These are phyloP conservation scores for Bhutanitis thaidina DNA, from an alignment of 2,888 invertebrate genomes.

Conservation along the genomic window DNA sequence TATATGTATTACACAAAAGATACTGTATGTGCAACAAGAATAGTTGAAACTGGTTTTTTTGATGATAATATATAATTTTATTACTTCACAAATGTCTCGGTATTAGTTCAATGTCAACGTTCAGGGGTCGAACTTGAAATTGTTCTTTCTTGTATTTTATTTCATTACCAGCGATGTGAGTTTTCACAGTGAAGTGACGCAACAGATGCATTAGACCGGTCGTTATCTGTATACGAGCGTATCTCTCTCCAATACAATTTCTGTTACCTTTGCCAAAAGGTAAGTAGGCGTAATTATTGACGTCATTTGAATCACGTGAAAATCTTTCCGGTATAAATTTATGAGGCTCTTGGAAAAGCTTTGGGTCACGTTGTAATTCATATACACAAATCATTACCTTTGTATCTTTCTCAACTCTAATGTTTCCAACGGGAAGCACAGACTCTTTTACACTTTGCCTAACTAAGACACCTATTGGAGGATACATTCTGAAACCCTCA, in stretches of 20 bases:
- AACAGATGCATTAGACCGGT: background rate
- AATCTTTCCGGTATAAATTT: conserved; percentile 1
- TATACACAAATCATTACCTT: background rate
- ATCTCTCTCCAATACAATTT: background rate
- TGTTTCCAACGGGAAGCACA: background rate
- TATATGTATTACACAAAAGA: too few relatives aligned
- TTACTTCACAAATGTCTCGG: too few relatives aligned
- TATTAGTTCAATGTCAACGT: background rate
- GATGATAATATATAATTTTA: too few relatives aligned
- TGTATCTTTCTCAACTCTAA: background rate
- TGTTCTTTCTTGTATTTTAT: background rate
- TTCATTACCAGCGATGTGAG: background rate
- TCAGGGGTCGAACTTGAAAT: background rate
- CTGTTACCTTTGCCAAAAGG: background rate
- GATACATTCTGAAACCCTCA: background rate
- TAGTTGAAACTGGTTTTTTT: too few relatives aligned
- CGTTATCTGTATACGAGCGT: background rate
- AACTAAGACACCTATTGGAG: background rate
- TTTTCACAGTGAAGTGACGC: background rate
- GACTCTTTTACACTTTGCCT: background rate
- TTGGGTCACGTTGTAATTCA: background rate
- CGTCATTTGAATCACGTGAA: background rate
- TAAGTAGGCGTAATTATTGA: background rate
- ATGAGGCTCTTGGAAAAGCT: background rate
- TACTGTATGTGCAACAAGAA: too few relatives aligned